Evolutionary conservation across 1,140 invertebrate genomes (phyloP), one percentile per base, ranked within the genome.

Genomic region (Geopemphigus sp.): DNA sequence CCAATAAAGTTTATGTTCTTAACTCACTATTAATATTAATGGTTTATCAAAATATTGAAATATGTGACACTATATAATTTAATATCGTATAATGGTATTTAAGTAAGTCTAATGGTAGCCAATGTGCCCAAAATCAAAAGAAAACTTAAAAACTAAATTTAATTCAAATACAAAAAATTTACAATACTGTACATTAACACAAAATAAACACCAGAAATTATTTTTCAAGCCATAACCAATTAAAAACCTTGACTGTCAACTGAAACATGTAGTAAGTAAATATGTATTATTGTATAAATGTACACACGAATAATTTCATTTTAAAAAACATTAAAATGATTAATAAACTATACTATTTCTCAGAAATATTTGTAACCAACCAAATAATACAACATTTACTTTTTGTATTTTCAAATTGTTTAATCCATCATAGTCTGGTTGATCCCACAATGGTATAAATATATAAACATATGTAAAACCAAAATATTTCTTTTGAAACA

Each of bases 181-280:
- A 39, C 17, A 32, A n/a, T 63, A 63, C 19, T 63, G 14, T 61
- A 61, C 17, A 29, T 19, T 26, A 39, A 64, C 2, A 61, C 24
- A 64, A 8, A n/a, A 66, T 45, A 66, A 66, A 66, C n/a, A 45
- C 32, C n/a, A n/a, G 19, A 39, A 22, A n/a, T 64, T 39, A 45
- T 66, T 66, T 45, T 4, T 66, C 39, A 39, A 39, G 17, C 15
- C 26, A 63, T 29, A 32, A 26, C 19, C 59, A 63, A 63, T 32
- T 1, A 8, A 29, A 8, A 29, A 32, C 1, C 26, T 19, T 63
- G 8, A 15, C 5, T 15, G 14, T 59, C 17, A 19, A 61, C 59
- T n/a, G n/a, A n/a, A 61, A 19, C 26, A 39, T 8, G 8, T 39
- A 39, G n/a, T 29, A 26, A 59, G n/a, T 24, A 15, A 29, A 29